A percentile compares a stretch with the other conserved stretches of the same genome.
phyloP scores from a whole-genome alignment of 2,888 invertebrate genomes.

The Coenonympha glycerion region DNA sequence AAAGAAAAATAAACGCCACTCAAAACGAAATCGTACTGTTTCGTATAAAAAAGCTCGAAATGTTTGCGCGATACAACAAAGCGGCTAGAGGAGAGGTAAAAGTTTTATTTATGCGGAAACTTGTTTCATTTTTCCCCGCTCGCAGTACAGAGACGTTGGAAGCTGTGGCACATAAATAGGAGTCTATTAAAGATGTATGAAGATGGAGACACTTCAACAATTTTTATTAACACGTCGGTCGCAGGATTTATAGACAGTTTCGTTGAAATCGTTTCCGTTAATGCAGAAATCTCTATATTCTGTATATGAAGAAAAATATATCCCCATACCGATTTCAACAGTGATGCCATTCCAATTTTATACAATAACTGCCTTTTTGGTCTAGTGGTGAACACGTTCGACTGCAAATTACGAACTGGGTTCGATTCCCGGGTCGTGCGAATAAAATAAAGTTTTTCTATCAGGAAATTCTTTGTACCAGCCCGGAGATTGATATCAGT shows the following conservation, averaged over 20 bases:
- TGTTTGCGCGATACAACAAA: slow-evolving; percentile 55
- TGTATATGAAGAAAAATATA: too few relatives aligned
- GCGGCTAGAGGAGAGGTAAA: slow-evolving; percentile 46
- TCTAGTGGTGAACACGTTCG: too few relatives aligned
- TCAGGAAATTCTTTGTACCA: too few relatives aligned
- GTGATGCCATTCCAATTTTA: too few relatives aligned
- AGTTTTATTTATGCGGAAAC: slow-evolving; percentile 69
- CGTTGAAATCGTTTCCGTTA: background rate
- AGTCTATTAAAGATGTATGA: slow-evolving; percentile 15
- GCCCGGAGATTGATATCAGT: too few relatives aligned
- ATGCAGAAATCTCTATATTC: too few relatives aligned
- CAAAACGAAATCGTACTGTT: slow-evolving; percentile 31
- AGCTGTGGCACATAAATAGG: slow-evolving; percentile 16
- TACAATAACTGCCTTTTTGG: too few relatives aligned
- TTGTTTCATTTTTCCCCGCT: slow-evolving; percentile 59
- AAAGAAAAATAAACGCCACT: background rate
- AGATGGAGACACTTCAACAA: slow-evolving; percentile 3
- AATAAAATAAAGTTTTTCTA: too few relatives aligned
- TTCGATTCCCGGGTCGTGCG: too few relatives aligned
- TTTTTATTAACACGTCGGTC: slow-evolving; percentile 9
- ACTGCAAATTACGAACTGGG: too few relatives aligned
- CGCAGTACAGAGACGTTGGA: slow-evolving; percentile 36
- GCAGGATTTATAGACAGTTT: slow-evolving; percentile 2
- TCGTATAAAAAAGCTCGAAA: slow-evolving; percentile 34
- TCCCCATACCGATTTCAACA: too few relatives aligned